Evolutionary conservation across 2,797 vertebrate genomes (phyloP), one percentile per base, ranked within the genome.

Genomic region (Allochrocebus solatus): DNA sequence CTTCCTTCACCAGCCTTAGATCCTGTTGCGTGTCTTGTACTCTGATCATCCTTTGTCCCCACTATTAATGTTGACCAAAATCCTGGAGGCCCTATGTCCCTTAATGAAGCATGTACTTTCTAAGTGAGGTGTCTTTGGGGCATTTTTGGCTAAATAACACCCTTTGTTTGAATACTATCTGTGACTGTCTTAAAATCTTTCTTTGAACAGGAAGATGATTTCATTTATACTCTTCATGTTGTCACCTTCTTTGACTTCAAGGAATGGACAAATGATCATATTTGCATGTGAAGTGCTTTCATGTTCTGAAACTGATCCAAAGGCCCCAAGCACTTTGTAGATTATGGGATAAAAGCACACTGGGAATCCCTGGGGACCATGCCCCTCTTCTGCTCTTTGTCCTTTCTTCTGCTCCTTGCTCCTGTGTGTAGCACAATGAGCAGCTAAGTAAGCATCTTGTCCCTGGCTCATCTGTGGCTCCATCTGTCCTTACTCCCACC

Each of bases 121-220:
- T 90, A 17, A 41, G 5, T 13, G 36, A 67, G 78, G 57, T 46
- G 10, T 55, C 19, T 48, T 41, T 72, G 43, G 30, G 81, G 43
- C 39, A 81, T 76, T 95, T 93, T 33, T 57, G n/a, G 81, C 39
- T 92, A 84, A 89, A 96, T 80, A 82, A 82, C 91, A 12, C 39
- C 39, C 36, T 80, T 84, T 78, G 50, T 89, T 74, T 59, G 28
- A 84, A 83, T 28, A 33, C 1, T 57, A 72, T 64, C 74, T 81
- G 8, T 64, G 84, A 19, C 26, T 90, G 36, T 76, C 55, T 96
- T 95, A 59, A 91, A 86, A 74, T 43, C 14, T 86, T 87, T 55
- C n/a, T 87, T 30, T 39, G 84, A 93, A 83, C 30, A 61, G 76
- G 70, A 91, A 81, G 14, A 22, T 61, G 76, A 39, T 22, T 72